Base-by-base conservation (phyloP, 2,888 invertebrate genomes). In the Lasioglossum lativentre region DNA sequence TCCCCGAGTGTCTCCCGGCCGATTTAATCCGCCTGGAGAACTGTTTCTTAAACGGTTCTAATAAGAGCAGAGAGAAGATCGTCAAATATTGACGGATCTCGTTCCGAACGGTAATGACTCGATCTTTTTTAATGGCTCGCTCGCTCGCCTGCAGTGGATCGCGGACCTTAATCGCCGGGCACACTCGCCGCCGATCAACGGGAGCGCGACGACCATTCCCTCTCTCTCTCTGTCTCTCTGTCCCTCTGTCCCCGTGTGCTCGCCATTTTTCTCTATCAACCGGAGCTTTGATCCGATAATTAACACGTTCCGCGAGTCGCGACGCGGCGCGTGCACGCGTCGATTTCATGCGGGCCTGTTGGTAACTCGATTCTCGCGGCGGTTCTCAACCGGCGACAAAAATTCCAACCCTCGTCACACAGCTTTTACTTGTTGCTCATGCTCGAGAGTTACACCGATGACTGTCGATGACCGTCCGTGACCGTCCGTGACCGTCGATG, bases 41-140 rank as follows among this genome's bases (percentile, higher is more conserved):
- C 59, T 59, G 45, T 19, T 40, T 72, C 42, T 42, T 72, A 72
- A 72, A 72, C 23, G 47, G 30, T 47, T 34, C 68, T 38, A 34
- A 68, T 42, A 45, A 72, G 42, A 27, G 16, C 42, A n/a, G 45
- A n/a, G 45, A 72, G 16, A 27, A 45, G 27, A 72, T 19, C 71
- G n/a, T 72, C 71, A 72, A 72, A 72, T 72, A 72, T 72, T 72
- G 71, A 42, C n/a, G 27, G 27, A 42, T 45, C 27, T 72, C 30
- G 40, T 72, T 72, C 16, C 30, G 10, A 27, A 27, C n/a, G 45
- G 42, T 42, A 72, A 45, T 45, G 59, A 27, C 34, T 38, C 38
- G 71, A 45, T 72, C 45, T 19, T 72, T 27, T 42, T 16, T 72
- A 59, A 59, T 59, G 27, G 59, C 59, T 59, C 52, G 52, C 52